These are phyloP conservation scores for Indri indri DNA, from an alignment of 2,113 vertebrate genomes.

Conservation along the genomic window DNA sequence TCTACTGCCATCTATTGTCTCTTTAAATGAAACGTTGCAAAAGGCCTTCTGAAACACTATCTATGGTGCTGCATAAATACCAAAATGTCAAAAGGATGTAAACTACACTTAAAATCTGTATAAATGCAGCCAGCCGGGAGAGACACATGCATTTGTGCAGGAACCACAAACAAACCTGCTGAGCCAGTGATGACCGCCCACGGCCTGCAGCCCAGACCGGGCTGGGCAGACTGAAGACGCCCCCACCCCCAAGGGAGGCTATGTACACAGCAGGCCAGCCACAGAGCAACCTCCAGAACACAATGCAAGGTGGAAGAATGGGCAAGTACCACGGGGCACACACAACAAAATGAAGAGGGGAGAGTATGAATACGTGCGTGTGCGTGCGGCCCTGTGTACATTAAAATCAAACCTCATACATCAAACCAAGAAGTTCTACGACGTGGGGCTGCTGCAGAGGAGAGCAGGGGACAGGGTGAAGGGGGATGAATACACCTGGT, in stretches of 20 bases:
- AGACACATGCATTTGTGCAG: background rate
- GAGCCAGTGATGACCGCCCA: fast-evolving
- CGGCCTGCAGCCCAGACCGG: background rate
- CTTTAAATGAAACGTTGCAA: background rate
- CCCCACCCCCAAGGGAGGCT: no score
- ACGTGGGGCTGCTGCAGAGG: no score
- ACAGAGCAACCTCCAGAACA: background rate
- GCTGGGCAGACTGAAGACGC: background rate
- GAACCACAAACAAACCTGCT: background rate
- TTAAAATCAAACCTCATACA: background rate
- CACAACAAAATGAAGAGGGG: background rate
- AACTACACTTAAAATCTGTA: background rate
- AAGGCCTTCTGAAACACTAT: fast-evolving
- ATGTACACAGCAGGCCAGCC: no score
- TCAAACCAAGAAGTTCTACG: background rate
- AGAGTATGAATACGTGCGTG: no score
- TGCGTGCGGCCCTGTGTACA: no score
- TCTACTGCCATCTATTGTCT: slow-evolving; percentile 65
- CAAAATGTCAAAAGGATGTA: background rate
- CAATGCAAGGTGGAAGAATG: background rate
- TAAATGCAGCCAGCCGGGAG: background rate
- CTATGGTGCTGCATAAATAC: background rate
- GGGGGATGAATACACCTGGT: background rate
- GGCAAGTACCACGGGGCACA: fast-evolving
- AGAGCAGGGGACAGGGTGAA: background rate